A percentile compares a stretch with the other conserved stretches of the same genome.
Conservation (phyloP, 2,113 vertebrate species). For the Nicator chloris region DNA sequence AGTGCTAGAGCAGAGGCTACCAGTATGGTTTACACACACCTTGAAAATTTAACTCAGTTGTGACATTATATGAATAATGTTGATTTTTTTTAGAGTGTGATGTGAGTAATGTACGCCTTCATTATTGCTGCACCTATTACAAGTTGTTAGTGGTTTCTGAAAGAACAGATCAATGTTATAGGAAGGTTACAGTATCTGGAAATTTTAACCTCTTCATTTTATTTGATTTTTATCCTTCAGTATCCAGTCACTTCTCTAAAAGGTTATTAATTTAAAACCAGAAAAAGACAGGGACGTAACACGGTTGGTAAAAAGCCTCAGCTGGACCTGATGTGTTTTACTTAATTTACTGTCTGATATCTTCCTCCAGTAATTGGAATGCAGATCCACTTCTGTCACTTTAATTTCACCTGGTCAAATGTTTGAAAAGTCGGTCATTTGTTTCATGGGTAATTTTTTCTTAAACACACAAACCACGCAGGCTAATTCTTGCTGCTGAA, state of each 20-base stretch:
- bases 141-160: conserved; percentile 1
- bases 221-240: neutral
- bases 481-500: neutral
- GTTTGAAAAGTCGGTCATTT: neutral
- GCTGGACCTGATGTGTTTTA: neutral
- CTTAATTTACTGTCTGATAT: neutral
- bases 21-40: neutral
- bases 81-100: neutral
- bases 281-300: neutral
- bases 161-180: neutral
- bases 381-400: neutral
- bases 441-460: neutral
- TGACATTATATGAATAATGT: neutral
- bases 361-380: neutral
- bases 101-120: neutral
- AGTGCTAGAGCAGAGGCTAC: neutral
- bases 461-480: neutral
- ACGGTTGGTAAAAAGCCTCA: neutral
- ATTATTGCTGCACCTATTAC: neutral
- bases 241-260: neutral
- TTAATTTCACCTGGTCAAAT: neutral
- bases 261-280: neutral
- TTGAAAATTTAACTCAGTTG: neutral
- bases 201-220: neutral
- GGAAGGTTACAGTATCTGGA: neutral